Evolutionary conservation across 2,797 vertebrate genomes (phyloP).

Genomic region (Ictinia mississippiensis): DNA sequence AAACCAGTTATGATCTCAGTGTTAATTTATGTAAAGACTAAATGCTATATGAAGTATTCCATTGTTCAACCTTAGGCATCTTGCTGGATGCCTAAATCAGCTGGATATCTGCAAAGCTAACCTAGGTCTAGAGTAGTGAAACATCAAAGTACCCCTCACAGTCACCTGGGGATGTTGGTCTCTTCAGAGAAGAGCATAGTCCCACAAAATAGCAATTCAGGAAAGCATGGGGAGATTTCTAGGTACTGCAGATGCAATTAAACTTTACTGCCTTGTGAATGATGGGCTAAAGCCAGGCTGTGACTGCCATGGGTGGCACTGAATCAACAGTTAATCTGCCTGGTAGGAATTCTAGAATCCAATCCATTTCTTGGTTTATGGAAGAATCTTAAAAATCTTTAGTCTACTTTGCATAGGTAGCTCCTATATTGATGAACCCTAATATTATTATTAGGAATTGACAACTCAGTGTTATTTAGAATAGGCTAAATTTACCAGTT

Average conservation of each 20-base stretch:
- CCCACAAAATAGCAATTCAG: too few relatives aligned
- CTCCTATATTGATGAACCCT: neutral
- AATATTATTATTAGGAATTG: neutral
- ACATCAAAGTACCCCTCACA: neutral
- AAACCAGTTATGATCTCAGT: neutral
- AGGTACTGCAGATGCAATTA: neutral
- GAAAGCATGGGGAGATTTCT: neutral
- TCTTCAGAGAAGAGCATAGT: neutral
- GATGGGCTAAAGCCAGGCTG: neutral
- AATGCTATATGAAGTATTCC: neutral
- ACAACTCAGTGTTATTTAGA: neutral
- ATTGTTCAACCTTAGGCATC: neutral
- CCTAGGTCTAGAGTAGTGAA: neutral
- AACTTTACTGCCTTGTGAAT: too few relatives aligned
- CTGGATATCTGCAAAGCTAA: neutral
- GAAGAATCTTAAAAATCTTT: neutral
- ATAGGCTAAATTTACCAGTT: neutral
- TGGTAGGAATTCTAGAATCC: neutral
- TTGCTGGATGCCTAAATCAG: neutral
- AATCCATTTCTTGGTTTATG: neutral
- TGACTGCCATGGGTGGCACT: accelerated
- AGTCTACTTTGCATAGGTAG: neutral
- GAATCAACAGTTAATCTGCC: neutral
- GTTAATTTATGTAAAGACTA: neutral
- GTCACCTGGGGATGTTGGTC: too few relatives aligned